Percentiles rank a stretch among this genome's conserved stretches.
phyloP scores from a whole-genome alignment of 53 echinoderm and acorn worm species.

The Actinopyga echinites region DNA sequence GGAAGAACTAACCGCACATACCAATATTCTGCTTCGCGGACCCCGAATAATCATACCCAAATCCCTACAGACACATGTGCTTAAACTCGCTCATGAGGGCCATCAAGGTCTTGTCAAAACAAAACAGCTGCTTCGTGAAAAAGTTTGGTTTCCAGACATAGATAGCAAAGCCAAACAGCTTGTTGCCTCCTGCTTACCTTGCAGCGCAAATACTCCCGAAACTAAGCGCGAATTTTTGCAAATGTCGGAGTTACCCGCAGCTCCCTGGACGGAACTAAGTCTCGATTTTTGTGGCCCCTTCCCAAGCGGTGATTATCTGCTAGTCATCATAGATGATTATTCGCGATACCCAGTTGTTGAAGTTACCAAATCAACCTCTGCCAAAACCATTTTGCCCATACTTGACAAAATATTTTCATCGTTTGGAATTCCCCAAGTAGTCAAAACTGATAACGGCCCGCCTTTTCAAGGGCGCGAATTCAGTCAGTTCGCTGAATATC shows the following conservation, averaged over 20 bases:
- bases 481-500: constrained; percentile 47
- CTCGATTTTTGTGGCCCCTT: constrained; percentile 68
- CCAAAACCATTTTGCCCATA: constrained; percentile 50
- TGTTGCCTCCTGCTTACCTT: neutral
- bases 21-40: neutral
- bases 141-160: neutral
- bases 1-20: neutral
- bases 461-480: constrained; percentile 64
- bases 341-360: constrained; percentile 63
- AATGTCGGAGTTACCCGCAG: constrained; percentile 59
- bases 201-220: neutral
- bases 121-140: neutral
- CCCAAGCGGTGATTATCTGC: constrained; percentile 63
- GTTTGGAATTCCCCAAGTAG: constrained; percentile 61
- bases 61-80: neutral
- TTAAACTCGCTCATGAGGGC: neutral
- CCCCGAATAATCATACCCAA: neutral
- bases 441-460: constrained; percentile 72
- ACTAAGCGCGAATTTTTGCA: neutral
- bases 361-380: constrained; percentile 64
- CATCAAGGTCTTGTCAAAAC: neutral
- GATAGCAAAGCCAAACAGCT: neutral
- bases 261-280: constrained; percentile 65
- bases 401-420: constrained; percentile 64
- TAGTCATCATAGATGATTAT: constrained; percentile 71